Percentiles rank a stretch among this genome's conserved stretches.
These are phyloP conservation scores for Euborellia annulipes DNA, from an alignment of 1,140 invertebrate genomes.

Conservation along the genomic window DNA sequence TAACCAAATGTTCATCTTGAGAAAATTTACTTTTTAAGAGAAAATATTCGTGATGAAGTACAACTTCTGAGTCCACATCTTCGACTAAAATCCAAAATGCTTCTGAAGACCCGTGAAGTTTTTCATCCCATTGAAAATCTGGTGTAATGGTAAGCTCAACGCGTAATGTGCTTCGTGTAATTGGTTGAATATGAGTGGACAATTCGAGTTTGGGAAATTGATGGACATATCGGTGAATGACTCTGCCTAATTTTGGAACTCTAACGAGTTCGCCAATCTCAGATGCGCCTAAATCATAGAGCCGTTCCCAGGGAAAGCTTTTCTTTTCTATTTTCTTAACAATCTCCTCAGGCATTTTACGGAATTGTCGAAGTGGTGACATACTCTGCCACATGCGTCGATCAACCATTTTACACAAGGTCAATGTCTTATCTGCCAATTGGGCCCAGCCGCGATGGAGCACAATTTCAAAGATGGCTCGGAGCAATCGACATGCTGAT, in stretches of 20 bases:
- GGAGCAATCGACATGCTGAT: constrained; percentile 83
- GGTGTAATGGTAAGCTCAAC: constrained; percentile 98
- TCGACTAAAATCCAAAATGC: constrained; percentile 99
- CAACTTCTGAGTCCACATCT: constrained; percentile 90
- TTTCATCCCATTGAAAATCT: constrained; percentile 99
- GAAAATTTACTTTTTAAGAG: constrained; percentile 90
- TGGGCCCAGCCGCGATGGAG: constrained; percentile 89
- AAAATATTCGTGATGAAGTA: constrained; percentile 97
- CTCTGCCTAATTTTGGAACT: constrained; percentile 92
- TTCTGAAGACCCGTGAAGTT: constrained; percentile 87
- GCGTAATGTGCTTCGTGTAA: constrained; percentile 83
- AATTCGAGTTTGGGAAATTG: constrained; percentile 93
- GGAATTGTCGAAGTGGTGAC: constrained; percentile 94
- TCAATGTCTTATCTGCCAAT: constrained; percentile 86
- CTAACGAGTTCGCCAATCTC: constrained; percentile 95
- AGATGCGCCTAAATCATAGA: constrained; percentile 92
- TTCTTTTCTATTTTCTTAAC: constrained; percentile 98
- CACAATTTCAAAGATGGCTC: constrained; percentile 95
- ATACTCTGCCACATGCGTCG: constrained; percentile 99
- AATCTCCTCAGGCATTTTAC: constrained; percentile 96
- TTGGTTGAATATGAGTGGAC: constrained; percentile 92
- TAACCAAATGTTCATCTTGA: constrained; percentile 87
- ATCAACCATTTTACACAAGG: constrained; percentile 98
- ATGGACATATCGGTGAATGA: constrained; percentile 94
- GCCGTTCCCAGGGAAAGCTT: constrained; percentile 75